phyloP scores from a whole-genome alignment of 2,113 vertebrate species.

The Procavia capensis region DNA sequence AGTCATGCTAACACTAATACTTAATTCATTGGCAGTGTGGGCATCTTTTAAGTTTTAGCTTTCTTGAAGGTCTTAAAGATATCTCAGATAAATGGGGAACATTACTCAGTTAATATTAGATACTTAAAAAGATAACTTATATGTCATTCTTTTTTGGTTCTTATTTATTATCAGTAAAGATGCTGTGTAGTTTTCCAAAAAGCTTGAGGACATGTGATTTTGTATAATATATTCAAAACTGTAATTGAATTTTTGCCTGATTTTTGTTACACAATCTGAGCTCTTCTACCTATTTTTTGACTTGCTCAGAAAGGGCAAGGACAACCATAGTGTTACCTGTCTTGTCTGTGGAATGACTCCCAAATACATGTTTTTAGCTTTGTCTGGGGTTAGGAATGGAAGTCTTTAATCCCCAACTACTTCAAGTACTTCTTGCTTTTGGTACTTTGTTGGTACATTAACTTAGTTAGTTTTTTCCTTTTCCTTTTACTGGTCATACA shows the following conservation, averaged over 20 bases:
- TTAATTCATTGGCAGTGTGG: background rate
- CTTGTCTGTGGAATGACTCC: background rate
- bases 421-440: background rate
- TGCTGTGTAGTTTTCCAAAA: background rate
- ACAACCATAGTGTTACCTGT: background rate
- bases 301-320: background rate
- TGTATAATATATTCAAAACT: background rate
- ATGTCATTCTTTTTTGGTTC: background rate
- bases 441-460: background rate
- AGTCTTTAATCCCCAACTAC: background rate
- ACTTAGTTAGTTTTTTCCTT: slow-evolving; percentile 8
- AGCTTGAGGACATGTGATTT: background rate
- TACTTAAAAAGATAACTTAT: background rate
- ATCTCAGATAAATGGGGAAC: background rate
- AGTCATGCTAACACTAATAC: background rate
- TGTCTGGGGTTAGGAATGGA: background rate
- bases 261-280: slow-evolving; percentile 38
- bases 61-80: background rate
- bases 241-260: background rate
- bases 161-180: slow-evolving; percentile 15
- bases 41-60: background rate
- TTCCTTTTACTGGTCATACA: background rate
- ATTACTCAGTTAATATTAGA: slow-evolving; percentile 2
- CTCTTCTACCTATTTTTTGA: background rate
- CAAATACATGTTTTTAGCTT: background rate